These are phyloP conservation scores for Podiceps cristatus DNA, from an alignment of 2,113 vertebrate genomes.

Conservation along the genomic window DNA sequence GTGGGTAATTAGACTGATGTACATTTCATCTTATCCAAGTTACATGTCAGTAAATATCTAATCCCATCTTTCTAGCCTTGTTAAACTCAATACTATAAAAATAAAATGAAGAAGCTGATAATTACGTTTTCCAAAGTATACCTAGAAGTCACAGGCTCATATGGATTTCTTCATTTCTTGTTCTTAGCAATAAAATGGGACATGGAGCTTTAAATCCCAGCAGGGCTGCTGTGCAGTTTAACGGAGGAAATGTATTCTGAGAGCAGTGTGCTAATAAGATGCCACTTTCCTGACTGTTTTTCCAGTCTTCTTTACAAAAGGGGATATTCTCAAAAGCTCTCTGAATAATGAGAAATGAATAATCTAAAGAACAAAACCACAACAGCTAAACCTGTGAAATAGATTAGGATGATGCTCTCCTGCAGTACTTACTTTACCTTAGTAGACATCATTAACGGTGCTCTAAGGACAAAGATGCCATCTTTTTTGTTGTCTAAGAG, in stretches of 20 bases:
- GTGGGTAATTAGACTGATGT: not conserved
- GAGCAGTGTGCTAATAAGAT: slow-evolving; percentile 28
- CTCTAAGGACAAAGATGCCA: not conserved
- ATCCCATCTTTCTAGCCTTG: not conserved
- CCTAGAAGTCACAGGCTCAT: not conserved
- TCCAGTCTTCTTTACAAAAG: not conserved
- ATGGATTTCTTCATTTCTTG: slow-evolving; percentile 39
- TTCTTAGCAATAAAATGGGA: slow-evolving; percentile 34
- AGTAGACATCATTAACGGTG: not conserved
- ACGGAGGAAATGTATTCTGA: slow-evolving; percentile 31
- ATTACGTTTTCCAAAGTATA: slow-evolving; percentile 21
- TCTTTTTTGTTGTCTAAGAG: not conserved
- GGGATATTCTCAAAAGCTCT: not conserved
- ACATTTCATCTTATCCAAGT: not conserved
- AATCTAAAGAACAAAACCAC: not conserved
- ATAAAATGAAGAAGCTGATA: slow-evolving; percentile 21
- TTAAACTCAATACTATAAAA: slow-evolving; percentile 30
- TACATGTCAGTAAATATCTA: slow-evolving; percentile 16
- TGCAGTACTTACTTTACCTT: not conserved
- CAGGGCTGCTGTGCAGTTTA: not conserved
- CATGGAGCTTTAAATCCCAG: not conserved
- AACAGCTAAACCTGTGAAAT: not conserved
- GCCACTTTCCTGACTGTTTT: not conserved
- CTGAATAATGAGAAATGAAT: not conserved
- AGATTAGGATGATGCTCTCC: not conserved